These are phyloP conservation scores for Fringilla coelebs DNA, from an alignment of 2,797 vertebrate species.

Conservation along the genomic window DNA sequence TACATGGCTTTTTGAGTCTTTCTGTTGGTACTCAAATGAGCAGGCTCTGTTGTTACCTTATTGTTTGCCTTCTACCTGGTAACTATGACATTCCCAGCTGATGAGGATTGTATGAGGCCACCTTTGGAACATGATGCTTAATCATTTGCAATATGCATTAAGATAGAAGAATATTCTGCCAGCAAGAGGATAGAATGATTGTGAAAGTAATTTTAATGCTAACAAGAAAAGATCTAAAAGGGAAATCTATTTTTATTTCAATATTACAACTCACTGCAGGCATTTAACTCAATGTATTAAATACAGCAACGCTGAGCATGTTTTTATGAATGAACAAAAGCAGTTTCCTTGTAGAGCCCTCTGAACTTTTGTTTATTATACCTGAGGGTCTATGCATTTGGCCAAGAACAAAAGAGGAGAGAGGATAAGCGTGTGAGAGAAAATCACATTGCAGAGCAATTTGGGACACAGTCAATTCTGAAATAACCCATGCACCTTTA, in stretches of 20 bases:
- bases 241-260: constrained; percentile 3
- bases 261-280: neutral
- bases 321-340: constrained; percentile 42
- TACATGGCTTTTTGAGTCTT: neutral
- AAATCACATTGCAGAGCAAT: neutral
- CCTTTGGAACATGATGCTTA: neutral
- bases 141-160: neutral
- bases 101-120: neutral
- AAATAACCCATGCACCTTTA: neutral
- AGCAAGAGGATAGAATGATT: neutral
- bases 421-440: neutral
- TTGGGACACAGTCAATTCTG: neutral
- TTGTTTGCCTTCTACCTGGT: neutral
- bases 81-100: neutral
- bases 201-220: neutral
- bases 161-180: neutral
- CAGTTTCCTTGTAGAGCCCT: neutral
- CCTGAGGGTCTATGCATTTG: neutral
- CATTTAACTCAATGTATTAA: neutral
- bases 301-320: neutral
- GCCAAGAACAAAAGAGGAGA: neutral
- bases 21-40: neutral
- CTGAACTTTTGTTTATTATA: neutral
- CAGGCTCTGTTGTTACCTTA: neutral
- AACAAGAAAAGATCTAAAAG: neutral